Base-by-base conservation (phyloP, 1,140 invertebrate species). In the Bicyclus anynana region DNA sequence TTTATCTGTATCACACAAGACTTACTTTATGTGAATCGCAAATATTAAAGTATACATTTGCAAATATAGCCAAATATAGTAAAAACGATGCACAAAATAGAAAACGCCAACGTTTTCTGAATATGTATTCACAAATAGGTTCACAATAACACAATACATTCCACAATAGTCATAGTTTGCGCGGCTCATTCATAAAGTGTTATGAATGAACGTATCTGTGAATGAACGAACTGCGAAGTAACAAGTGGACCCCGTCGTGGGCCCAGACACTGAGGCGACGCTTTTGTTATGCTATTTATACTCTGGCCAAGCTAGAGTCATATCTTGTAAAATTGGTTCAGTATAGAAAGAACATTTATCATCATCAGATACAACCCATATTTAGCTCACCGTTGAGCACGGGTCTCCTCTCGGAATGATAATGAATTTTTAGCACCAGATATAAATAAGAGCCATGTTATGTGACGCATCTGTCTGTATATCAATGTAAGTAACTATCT, bases 231-330 rank as follows among this genome's bases (percentile, higher is more conserved):
- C 29, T 33, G 29, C 10, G 26, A 2, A 35, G 33, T 37, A 40
- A 40, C 37, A 40, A 40, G 37, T 40, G 37, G 37, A 40, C 37
- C 37, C 37, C 37, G 37, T 40, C 16, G 37, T 17, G 37, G 37
- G 1, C 37, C 37, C 37, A 40, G 37, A 40, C 37, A 40, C 5
- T 16, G 37, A 40, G 37, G 37, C 37, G 37, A 7, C 37, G 37
- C 37, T 10, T 16, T 40, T 40, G 14, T 40, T 16, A 5, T 17
- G 37, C 7, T 14, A 40, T 40, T 40, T 16, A 17, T 16, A 40
- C 16, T 0, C 3, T 40, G 14, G 37, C 2, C 2, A 40, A 40
- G 37, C 5, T 16, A 3, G 37, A 16, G 37, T 17, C 14, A 14
- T 40, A 0, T 9, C 2, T 1, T 12, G 3, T 12, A 33, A 12